Evolutionary conservation across 2,888 invertebrate species (phyloP).

Genomic region (Epinotia nisella): DNA sequence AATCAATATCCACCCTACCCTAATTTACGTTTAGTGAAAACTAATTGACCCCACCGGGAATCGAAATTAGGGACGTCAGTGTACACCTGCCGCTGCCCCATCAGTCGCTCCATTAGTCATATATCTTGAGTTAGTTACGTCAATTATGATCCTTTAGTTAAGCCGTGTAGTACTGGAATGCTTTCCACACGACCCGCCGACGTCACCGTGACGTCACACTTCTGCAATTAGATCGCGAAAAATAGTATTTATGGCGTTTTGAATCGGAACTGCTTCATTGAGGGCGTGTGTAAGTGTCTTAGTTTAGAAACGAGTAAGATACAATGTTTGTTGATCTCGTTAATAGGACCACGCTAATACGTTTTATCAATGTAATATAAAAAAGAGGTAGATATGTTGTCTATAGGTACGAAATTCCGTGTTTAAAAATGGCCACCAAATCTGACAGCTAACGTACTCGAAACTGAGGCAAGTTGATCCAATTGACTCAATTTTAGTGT

Average conservation of each 20-base stretch:
- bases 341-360: constrained; percentile 1
- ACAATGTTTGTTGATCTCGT: not conserved
- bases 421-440: too few species aligned
- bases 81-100: not conserved
- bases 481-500: too few species aligned
- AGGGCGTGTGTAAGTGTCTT: constrained; percentile 14
- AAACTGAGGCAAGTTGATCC: too few species aligned
- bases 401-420: too few species aligned
- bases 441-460: too few species aligned
- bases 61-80: not conserved
- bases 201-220: constrained; percentile 33
- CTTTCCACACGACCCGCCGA: constrained; percentile 40
- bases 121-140: too few species aligned
- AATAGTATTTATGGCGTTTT: constrained; percentile 33
- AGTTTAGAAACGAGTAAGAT: constrained; percentile 5
- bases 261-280: constrained; percentile 32
- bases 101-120: not conserved
- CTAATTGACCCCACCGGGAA: not conserved
- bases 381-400: too few species aligned
- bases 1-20: too few species aligned
- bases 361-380: too few species aligned
- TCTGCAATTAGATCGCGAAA: constrained; percentile 35
- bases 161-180: constrained; percentile 21
- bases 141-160: not conserved
- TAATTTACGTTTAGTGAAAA: not conserved